Percentiles rank a stretch among this genome's conserved stretches.
These are phyloP conservation scores for Eublepharis macularius DNA, from an alignment of 2,113 vertebrate genomes.

Conservation along the genomic window DNA sequence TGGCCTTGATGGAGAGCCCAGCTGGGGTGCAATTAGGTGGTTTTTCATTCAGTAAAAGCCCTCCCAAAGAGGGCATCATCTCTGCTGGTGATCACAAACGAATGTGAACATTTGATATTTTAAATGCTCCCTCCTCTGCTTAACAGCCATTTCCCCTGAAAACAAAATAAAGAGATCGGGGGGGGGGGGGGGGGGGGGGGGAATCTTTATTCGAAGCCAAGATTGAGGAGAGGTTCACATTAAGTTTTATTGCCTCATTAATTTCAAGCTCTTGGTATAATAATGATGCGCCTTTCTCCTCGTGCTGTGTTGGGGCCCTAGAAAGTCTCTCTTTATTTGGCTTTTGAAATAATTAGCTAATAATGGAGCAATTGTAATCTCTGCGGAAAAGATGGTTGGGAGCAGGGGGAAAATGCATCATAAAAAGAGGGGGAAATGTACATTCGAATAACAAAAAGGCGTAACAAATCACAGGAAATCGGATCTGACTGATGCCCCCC, in stretches of 20 bases:
- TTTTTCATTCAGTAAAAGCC: constrained; percentile 32
- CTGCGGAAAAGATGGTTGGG: not conserved
- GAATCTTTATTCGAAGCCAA: constrained; percentile 30
- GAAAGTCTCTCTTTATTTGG: constrained; percentile 46
- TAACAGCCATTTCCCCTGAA: not conserved
- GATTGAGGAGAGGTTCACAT: constrained; percentile 17
- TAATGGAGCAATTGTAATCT: not conserved
- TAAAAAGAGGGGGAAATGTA: not conserved
- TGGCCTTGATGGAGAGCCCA: too few relatives aligned
- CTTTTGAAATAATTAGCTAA: constrained; percentile 43
- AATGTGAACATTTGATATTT: constrained; percentile 34
- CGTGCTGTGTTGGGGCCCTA: not conserved
- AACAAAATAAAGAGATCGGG: not conserved
- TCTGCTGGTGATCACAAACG: constrained; percentile 5
- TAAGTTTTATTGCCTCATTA: constrained; percentile 59
- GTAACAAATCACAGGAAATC: not conserved
- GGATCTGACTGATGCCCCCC: fast-evolving
- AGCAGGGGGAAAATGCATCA: fast-evolving
- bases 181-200: not conserved
- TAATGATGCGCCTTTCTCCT: constrained; percentile 19
- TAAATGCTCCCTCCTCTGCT: not conserved
- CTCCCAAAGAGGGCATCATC: not conserved
- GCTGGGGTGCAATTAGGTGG: constrained; percentile 41
- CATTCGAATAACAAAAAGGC: fast-evolving
- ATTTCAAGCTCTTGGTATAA: constrained; percentile 19